Evolutionary conservation across 2,888 invertebrate species (phyloP).

Genomic region (Ptychoptera albimana): DNA sequence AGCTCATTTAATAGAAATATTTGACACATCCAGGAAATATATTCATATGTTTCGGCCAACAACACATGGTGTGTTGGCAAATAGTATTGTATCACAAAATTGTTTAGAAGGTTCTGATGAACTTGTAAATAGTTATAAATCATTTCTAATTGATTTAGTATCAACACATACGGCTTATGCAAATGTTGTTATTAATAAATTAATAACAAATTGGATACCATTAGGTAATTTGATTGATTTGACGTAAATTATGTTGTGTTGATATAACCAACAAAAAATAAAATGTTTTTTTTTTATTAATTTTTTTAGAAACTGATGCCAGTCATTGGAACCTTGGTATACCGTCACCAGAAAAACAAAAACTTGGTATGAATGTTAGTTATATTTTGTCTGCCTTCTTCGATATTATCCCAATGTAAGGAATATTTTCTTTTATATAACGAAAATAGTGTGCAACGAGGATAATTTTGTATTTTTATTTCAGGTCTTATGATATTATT

Average conservation of each 20-base stretch:
- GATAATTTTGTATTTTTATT: background rate
- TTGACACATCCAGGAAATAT: too few species aligned
- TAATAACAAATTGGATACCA: slow-evolving; percentile 44
- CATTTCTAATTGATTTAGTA: slow-evolving; percentile 48
- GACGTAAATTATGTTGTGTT: too few species aligned
- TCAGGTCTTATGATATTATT: slow-evolving; percentile 43
- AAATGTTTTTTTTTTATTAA: slow-evolving; percentile 10
- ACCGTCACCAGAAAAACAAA: slow-evolving; percentile 37
- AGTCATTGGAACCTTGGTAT: slow-evolving; percentile 42
- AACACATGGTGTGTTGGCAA: too few species aligned
- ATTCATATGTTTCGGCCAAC: too few species aligned
- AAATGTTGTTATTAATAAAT: slow-evolving; percentile 39
- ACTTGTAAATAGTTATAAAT: slow-evolving; percentile 39
- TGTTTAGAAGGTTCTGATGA: too few species aligned
- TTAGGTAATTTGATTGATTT: slow-evolving; percentile 3
- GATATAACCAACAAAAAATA: slow-evolving; percentile 3
- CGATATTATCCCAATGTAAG: slow-evolving; percentile 35
- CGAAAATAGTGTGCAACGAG: too few species aligned
- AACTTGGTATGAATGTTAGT: slow-evolving; percentile 48
- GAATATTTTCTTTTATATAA: slow-evolving; percentile 30
- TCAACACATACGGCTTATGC: slow-evolving; percentile 51
- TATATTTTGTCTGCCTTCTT: slow-evolving; percentile 29
- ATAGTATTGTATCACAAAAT: too few species aligned
- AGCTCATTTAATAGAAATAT: too few species aligned
- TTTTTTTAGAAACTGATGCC: slow-evolving; percentile 28